Base-by-base conservation (phyloP, 2,797 vertebrate species). In the Oreonectes daqikongensis region DNA sequence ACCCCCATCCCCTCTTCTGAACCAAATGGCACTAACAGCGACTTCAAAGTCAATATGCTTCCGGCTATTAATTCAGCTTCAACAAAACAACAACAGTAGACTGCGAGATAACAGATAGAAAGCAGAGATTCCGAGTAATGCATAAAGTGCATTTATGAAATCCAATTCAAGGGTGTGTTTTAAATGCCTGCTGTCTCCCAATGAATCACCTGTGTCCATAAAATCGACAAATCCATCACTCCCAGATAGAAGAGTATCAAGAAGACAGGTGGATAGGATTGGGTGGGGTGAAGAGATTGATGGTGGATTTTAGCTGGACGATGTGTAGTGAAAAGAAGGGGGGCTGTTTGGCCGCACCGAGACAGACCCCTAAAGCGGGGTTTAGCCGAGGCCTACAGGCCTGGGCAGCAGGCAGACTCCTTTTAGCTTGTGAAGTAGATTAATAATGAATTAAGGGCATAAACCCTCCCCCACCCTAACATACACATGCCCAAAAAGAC, bases 361-460 rank as follows among this genome's bases (percentile, higher is more conserved):
- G 84, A 74, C 78, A 42, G 81, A 86, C 74, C 71, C 89, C 87
- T 85, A 87, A 88, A 89, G 84, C 86, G 77, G 85, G 86, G 82
- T 92, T 90, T 89, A 87, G 84, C 50, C 48, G 77, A 74, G 80
- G 78, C 85, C 86, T 77, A 67, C 72, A 80, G 79, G 65, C 82
- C 78, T 81, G 28, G 85, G 72, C 83, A 86, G 82, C 85, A 77
- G 81, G 83, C 72, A 85, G 79, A 77, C 83, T 84, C 84, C 85
- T 88, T 85, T 91, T 92, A 91, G 86, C 86, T 88, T 88, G 83
- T 77, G 85, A 92, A 89, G 86, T 89, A 79, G 92, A 93, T 94
- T 94, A 93, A 93, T 93, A 94, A 93, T 93, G 87, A 93, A 94
- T 93, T 89, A 92, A 86, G 83, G 48, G 86, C 84, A 85, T 78